Evolutionary conservation across 1,140 invertebrate genomes (phyloP), one percentile per base, ranked within the genome.

Genomic region (Probaryconus sp.): DNA sequence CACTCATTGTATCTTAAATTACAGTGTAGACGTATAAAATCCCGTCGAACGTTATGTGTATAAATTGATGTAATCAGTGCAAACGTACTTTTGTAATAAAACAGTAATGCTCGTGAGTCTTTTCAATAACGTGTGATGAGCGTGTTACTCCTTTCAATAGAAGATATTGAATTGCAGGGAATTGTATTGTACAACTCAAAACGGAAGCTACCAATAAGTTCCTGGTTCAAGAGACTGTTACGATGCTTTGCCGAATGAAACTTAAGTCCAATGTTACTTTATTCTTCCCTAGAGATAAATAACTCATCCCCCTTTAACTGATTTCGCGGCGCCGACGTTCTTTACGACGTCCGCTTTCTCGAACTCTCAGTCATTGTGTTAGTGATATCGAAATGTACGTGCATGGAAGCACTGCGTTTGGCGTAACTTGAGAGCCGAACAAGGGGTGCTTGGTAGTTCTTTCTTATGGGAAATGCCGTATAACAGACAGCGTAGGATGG

Each of bases 271-370:
- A 77, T 69, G 69, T 58, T 71, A 73, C 76, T 80, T 74, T 73
- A 70, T 76, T 67, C 60, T 65, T 78, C 76, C 64, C 71, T 53
- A 37, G 48, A 77, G 78, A 79, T 81, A 82, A 83, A 86, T 84
- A 84, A 83, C 77, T 83, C 79, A 81, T 79, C 76, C 75, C 70
- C 55, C 70, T 76, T 78, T 77, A 78, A 83, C 81, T 80, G 79
- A 80, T 83, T 86, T 78, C 68, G 53, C 56, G 81, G 81, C 81
- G 80, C 81, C 81, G 79, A 79, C 65, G 63, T 81, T 80, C 77
- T 84, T 86, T 83, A 84, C 80, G 83, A 83, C 72, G 64, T 79
- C 51, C 75, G 56, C 58, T 73, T 63, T 53, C 40, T 50, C 60
- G 31, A 69, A 63, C 5, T 20, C 30, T 3, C 7, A 7, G 33